Evolutionary conservation across 2,797 vertebrate genomes (phyloP).

Genomic region (Spea hammondii): DNA sequence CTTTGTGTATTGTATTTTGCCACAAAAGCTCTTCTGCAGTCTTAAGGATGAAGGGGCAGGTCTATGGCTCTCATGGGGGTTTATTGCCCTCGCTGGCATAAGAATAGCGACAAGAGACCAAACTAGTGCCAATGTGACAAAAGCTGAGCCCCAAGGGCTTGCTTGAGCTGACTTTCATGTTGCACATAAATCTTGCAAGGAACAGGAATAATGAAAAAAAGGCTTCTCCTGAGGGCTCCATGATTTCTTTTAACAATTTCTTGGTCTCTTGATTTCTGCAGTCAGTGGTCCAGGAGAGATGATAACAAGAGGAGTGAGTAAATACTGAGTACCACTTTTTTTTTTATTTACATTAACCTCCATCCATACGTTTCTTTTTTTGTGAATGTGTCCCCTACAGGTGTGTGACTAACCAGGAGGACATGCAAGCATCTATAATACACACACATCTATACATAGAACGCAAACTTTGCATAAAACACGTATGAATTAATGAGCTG

Average conservation of each 20-base stretch:
- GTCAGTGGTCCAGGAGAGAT: slow-evolving; percentile 20
- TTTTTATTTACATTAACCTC: neutral
- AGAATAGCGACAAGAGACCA: slow-evolving; percentile 63
- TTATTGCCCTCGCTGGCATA: slow-evolving; percentile 67
- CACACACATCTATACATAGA: no score
- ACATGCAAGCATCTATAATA: no score
- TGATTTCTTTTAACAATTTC: slow-evolving; percentile 45
- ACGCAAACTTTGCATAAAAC: no score
- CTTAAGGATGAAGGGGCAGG: slow-evolving; percentile 59
- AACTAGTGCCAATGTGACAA: slow-evolving; percentile 56
- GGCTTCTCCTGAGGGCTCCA: slow-evolving; percentile 45
- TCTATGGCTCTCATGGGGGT: slow-evolving; percentile 60
- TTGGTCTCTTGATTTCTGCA: slow-evolving; percentile 18
- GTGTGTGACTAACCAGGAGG: no score
- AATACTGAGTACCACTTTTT: neutral
- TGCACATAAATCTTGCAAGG: slow-evolving; percentile 58
- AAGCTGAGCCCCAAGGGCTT: slow-evolving; percentile 59
- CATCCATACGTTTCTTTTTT: no score
- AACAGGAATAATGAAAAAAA: slow-evolving; percentile 52
- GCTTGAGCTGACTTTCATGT: slow-evolving; percentile 51
- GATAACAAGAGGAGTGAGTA: neutral
- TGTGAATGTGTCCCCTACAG: no score
- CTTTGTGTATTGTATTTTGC: slow-evolving; percentile 65
- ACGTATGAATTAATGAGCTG: no score
- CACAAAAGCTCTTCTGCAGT: slow-evolving; percentile 63